Evolutionary conservation across 2,797 vertebrate genomes (phyloP).

Genomic region (Enteromius mattozi): DNA sequence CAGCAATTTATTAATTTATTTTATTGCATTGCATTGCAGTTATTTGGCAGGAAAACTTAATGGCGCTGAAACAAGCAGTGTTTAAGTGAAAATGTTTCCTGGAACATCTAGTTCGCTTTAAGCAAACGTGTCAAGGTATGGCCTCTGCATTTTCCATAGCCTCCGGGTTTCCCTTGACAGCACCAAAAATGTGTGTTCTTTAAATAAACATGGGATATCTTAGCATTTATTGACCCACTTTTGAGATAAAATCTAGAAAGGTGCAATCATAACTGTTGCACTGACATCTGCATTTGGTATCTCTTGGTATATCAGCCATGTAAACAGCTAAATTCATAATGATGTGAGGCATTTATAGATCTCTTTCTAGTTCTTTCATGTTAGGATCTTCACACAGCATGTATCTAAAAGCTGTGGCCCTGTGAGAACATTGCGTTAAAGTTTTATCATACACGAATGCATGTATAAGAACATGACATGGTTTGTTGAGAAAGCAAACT

Average conservation of each 20-base stretch:
- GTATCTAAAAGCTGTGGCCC: background rate
- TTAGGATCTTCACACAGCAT: background rate
- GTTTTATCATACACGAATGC: background rate
- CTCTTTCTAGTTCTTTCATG: background rate
- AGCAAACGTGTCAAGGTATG: background rate
- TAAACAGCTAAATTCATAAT: conserved; percentile 13
- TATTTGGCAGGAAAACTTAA: background rate
- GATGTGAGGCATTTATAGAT: background rate
- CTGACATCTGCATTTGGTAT: background rate
- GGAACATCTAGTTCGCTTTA: background rate
- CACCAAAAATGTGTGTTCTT: conserved; percentile 13
- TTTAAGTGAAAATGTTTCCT: background rate
- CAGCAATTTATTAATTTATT: background rate
- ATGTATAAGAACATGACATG: background rate
- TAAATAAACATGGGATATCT: background rate
- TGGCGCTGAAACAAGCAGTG: background rate
- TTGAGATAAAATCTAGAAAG: background rate
- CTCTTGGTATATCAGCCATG: background rate
- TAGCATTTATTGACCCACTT: conserved; percentile 15
- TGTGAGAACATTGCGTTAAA: background rate
- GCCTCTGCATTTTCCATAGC: conserved; percentile 1
- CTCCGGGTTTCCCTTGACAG: background rate
- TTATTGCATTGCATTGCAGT: background rate
- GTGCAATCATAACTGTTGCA: background rate
- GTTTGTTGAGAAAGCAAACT: conserved; percentile 3